Evolutionary conservation across 2,888 invertebrate genomes (phyloP).

Genomic region (Platypus cylindrus): DNA sequence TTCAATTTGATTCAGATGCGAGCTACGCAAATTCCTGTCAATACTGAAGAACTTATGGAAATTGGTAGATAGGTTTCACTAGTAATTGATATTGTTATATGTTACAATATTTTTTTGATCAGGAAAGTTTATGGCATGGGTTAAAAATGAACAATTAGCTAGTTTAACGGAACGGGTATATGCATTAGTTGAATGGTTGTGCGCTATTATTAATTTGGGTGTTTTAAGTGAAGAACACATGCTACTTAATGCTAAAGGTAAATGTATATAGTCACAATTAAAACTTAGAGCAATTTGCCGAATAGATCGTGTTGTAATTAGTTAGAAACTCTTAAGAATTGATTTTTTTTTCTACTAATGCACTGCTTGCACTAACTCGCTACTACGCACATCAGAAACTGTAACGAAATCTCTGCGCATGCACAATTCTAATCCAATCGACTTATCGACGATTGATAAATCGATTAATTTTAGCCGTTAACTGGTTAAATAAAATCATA

Average conservation of each 20-base stretch:
- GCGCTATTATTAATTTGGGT: slow-evolving; percentile 62
- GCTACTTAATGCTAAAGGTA: slow-evolving; percentile 50
- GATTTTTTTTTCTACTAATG: too few species aligned
- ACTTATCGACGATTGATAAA: too few species aligned
- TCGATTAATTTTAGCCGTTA: too few species aligned
- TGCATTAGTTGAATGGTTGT: slow-evolving; percentile 49
- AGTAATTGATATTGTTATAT: not conserved
- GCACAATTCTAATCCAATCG: too few species aligned
- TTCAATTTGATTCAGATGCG: slow-evolving; percentile 56
- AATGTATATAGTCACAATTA: not conserved
- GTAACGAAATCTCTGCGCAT: too few species aligned
- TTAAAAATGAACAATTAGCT: slow-evolving; percentile 56
- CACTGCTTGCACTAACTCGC: too few species aligned
- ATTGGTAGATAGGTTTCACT: slow-evolving; percentile 46
- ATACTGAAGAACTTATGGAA: slow-evolving; percentile 68
- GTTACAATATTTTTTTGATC: not conserved
- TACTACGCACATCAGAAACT: too few species aligned
- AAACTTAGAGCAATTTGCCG: too few species aligned
- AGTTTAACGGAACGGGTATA: slow-evolving; percentile 55
- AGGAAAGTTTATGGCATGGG: slow-evolving; percentile 55
- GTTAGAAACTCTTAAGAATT: too few species aligned
- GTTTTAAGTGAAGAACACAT: slow-evolving; percentile 61
- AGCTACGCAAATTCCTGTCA: slow-evolving; percentile 58
- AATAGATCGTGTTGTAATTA: too few species aligned
- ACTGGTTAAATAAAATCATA: slow-evolving; percentile 68